A percentile compares a stretch with the other conserved stretches of the same genome.
These are phyloP conservation scores for Scartelaos histophorus DNA, from an alignment of 2,113 vertebrate genomes.

Conservation along the genomic window DNA sequence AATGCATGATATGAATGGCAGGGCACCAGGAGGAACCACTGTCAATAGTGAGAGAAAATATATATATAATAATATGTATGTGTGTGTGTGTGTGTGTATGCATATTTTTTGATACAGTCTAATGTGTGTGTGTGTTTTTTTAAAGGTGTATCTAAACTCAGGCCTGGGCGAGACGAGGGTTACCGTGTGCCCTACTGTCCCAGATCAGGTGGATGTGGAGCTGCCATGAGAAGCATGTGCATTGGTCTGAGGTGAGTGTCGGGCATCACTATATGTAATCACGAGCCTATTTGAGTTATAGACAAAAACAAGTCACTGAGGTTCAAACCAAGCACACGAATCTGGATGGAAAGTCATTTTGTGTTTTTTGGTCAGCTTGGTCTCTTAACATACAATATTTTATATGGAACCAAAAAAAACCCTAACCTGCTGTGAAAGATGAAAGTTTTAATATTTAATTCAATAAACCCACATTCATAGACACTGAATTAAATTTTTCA, in stretches of 20 bases:
- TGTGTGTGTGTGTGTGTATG: too few species aligned
- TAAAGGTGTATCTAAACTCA: conserved; percentile 79
- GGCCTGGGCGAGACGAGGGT: conserved; percentile 74
- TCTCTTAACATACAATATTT: too few species aligned
- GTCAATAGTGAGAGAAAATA: conserved; percentile 69
- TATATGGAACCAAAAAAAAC: too few species aligned
- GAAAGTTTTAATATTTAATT: too few species aligned
- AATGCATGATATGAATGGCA: conserved; percentile 84
- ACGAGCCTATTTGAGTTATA: background rate
- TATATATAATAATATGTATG: background rate
- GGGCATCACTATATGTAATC: too few species aligned
- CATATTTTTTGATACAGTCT: background rate
- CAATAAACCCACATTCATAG: too few species aligned
- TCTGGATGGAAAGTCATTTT: too few species aligned
- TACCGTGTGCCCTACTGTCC: conserved; percentile 79
- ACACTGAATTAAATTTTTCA: too few species aligned
- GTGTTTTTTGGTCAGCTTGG: too few species aligned
- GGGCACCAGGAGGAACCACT: conserved; percentile 80
- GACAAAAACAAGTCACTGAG: background rate
- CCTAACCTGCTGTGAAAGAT: too few species aligned
- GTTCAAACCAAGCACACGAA: too few species aligned
- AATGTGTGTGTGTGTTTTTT: background rate
- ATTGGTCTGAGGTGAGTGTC: conserved; percentile 79
- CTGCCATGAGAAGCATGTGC: conserved; percentile 86
- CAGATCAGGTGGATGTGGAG: conserved; percentile 79